Base-by-base conservation (phyloP, 2,888 invertebrate genomes). In the Leptinotarsa tumamoca region DNA sequence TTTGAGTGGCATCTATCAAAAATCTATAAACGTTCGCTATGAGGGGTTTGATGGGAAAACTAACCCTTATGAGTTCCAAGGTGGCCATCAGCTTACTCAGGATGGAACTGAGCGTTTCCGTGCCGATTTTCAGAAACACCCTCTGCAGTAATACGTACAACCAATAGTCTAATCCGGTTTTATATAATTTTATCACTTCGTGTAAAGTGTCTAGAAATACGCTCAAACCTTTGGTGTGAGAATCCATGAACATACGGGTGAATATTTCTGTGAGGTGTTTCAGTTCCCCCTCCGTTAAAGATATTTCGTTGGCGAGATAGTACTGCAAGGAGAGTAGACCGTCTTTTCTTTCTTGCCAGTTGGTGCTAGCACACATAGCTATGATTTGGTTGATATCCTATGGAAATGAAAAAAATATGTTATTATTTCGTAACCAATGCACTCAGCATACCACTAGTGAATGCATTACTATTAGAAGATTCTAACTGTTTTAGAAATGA, bases 241-340 rank as follows among this genome's bases (percentile, higher is more conserved):
- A 96, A 89, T 99, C 98, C 92, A 97, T 97, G 88, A 99, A 98
- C 96, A 98, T 97, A 90, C 96, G 95, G 78, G 96, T 95, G 85
- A 98, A 96, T 78, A 97, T 94, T 83, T 98, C 98, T 0, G 97
- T 95, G n/a, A 98, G 92, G 80, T 95, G 93, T 78, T 94, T 92
- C 74, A 97, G 90, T 85, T 97, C 96, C 1, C 92, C 90, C 4
- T 92, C 91, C 0, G 91, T 91, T 0, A 95, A 89, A 0, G 91
- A 90, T 1, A 93, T 92, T 1, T 94, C 94, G 83, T 92, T 92
- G 85, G 92, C 92, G 23, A 96, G 90, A 86, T 94, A 94, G 77
- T 92, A 91, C 88, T 95, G 93, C 14, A 93, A 87, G 27, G 92
- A 92, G 18, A 93, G 87, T 17, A 99, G 91, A 18, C 98, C 99